Conservation (phyloP, 2,888 invertebrate species). For the Netelia virgata region DNA sequence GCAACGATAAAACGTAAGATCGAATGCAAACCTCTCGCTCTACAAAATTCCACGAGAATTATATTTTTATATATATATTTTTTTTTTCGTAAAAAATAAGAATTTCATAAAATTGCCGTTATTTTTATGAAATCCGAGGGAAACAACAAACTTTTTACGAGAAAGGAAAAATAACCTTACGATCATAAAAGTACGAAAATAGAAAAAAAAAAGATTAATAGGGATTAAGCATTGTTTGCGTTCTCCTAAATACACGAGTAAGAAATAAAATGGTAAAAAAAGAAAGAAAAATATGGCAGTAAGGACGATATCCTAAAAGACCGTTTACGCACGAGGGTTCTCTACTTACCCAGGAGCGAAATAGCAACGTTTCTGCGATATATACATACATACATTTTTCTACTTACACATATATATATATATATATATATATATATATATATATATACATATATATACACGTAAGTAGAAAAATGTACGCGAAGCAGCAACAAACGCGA, state of each 20-base stretch:
- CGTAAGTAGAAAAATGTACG: slow-evolving; percentile 44
- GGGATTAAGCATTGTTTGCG: not conserved
- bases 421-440: too few species aligned
- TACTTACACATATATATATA: too few species aligned
- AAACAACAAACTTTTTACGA: too few species aligned
- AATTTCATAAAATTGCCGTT: too few species aligned
- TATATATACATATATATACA: not conserved
- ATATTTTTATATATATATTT: too few species aligned
- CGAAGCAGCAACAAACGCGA: slow-evolving; percentile 30
- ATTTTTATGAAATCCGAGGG: too few species aligned
- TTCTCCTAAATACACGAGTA: slow-evolving; percentile 27
- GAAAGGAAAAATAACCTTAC: not conserved
- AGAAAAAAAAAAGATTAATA: not conserved
- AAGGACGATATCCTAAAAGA: slow-evolving; percentile 20
- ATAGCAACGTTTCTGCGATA: slow-evolving; percentile 28
- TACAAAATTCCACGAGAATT: too few species aligned
- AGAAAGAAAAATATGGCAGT: slow-evolving; percentile 17
- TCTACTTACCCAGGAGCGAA: slow-evolving; percentile 43
- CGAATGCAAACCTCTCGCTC: too few species aligned
- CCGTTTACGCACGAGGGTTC: slow-evolving; percentile 62
- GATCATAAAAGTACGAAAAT: not conserved
- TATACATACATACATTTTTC: too few species aligned
- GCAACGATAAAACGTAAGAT: too few species aligned
- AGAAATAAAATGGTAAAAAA: not conserved
- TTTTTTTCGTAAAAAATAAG: too few species aligned